Evolutionary conservation across 2,797 vertebrate species (phyloP).

Genomic region (Dicrostonyx torquatus): DNA sequence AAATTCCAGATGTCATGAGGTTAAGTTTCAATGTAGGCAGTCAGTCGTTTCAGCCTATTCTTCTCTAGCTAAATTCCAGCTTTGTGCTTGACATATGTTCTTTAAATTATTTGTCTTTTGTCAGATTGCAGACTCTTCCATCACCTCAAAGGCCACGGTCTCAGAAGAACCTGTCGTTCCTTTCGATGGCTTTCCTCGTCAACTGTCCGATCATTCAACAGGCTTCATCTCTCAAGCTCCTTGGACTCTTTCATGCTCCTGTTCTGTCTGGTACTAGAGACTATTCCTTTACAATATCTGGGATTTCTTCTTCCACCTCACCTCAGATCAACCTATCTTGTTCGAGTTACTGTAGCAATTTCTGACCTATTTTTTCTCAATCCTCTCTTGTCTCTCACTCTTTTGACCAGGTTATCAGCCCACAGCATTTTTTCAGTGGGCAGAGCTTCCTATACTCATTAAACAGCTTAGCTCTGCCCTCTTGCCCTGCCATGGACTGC

Average conservation of each 20-base stretch:
- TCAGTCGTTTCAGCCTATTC: background rate
- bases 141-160: background rate
- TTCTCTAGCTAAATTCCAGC: slow-evolving; percentile 15
- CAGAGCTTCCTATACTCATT: background rate
- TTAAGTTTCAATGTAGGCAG: background rate
- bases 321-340: background rate
- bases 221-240: background rate
- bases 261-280: background rate
- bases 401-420: background rate
- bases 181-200: background rate
- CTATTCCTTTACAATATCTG: background rate
- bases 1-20: background rate
- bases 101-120: background rate
- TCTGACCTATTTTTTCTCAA: background rate
- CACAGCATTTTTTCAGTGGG: background rate
- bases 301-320: background rate
- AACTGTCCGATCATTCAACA: background rate
- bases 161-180: background rate
- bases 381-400: background rate
- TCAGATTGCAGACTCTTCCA: background rate
- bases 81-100: background rate
- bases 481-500: background rate
- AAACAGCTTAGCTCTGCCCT: background rate
- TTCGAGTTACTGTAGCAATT: background rate
- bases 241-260: background rate